Conservation (phyloP, 2,113 vertebrate species). For the Microcebus tavaratra region DNA sequence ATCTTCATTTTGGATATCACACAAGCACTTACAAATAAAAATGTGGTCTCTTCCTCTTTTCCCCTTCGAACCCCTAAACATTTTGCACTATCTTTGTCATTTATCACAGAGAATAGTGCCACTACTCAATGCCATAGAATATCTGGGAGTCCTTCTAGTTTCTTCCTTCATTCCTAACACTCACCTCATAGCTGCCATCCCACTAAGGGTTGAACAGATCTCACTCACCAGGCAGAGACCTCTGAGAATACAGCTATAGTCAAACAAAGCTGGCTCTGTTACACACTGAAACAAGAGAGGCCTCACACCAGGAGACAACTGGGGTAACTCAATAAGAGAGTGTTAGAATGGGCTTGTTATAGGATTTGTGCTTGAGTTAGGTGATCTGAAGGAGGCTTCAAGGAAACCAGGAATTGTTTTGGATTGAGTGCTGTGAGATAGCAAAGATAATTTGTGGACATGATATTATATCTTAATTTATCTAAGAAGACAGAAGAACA, state of each 20-base stretch:
- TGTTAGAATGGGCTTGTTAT: not conserved
- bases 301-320: fast-evolving
- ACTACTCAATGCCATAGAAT: fast-evolving
- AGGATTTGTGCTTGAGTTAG: not conserved
- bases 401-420: not conserved
- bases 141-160: not conserved
- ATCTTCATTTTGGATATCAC: not conserved
- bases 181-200: fast-evolving
- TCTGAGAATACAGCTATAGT: not conserved
- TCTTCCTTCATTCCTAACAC: not conserved
- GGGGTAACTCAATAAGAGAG: fast-evolving
- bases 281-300: not conserved
- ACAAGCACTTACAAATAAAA: not conserved
- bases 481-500: not conserved
- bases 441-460: not conserved
- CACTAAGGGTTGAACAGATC: not conserved
- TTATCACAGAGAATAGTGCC: not conserved
- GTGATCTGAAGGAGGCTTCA: not conserved
- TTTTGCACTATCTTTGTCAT: fast-evolving
- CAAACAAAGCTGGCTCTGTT: not conserved
- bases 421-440: not conserved
- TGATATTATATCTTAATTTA: not conserved
- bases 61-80: fast-evolving
- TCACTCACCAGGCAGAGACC: fast-evolving
- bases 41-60: not conserved